These are phyloP conservation scores for Mongoloraphidia duomilia DNA, from an alignment of 2,888 invertebrate species.

Conservation along the genomic window DNA sequence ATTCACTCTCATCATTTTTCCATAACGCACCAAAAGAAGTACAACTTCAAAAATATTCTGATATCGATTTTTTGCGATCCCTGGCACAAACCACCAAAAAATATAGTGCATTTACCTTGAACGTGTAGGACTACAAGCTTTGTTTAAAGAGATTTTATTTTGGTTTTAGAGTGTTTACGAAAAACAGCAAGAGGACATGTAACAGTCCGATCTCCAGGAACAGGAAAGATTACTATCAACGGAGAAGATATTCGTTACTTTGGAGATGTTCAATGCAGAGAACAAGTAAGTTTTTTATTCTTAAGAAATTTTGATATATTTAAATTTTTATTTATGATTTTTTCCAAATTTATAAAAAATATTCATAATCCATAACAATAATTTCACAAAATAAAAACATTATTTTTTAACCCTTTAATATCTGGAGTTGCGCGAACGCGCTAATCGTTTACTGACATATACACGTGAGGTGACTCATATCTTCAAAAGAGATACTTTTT, in stretches of 20 bases:
- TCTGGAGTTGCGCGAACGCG: too few relatives aligned
- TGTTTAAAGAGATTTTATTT: neutral
- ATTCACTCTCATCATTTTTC: too few relatives aligned
- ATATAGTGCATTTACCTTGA: too few relatives aligned
- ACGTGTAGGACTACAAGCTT: too few relatives aligned
- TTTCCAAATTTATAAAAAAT: neutral
- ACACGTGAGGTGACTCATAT: too few relatives aligned
- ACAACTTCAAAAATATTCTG: too few relatives aligned
- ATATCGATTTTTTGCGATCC: slow-evolving; percentile 9
- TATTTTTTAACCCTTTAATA: too few relatives aligned
- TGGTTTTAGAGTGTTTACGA: slow-evolving; percentile 45
- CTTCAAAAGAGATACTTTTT: too few relatives aligned
- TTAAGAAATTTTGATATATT: neutral
- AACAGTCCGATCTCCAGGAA: slow-evolving; percentile 66
- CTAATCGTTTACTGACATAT: too few relatives aligned
- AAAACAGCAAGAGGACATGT: slow-evolving; percentile 64
- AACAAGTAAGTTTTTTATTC: slow-evolving; percentile 46
- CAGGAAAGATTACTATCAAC: slow-evolving; percentile 72
- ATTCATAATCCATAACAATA: neutral
- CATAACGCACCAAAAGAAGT: too few relatives aligned
- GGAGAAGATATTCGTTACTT: slow-evolving; percentile 68
- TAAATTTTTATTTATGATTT: slow-evolving; percentile 1
- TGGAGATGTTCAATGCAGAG: slow-evolving; percentile 48
- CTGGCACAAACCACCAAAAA: slow-evolving; percentile 7
- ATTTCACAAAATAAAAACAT: too few relatives aligned